Evolutionary conservation across 2,888 invertebrate genomes (phyloP).

Genomic region (Onchidella celtica): DNA sequence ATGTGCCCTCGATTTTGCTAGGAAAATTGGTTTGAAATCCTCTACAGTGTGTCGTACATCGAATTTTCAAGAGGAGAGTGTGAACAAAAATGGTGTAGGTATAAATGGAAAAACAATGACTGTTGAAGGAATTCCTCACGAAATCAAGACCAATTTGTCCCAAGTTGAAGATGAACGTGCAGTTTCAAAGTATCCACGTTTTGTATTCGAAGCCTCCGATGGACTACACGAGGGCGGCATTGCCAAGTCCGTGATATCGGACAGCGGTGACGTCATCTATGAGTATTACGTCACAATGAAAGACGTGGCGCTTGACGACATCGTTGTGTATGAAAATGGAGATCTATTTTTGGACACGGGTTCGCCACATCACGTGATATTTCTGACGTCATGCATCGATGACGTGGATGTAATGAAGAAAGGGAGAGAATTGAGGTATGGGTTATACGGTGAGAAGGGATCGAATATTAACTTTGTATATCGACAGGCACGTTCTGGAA

Average conservation of each 20-base stretch:
- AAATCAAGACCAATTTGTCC: no score
- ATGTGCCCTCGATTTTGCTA: conserved; percentile 58
- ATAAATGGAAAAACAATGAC: no score
- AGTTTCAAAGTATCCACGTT: no score
- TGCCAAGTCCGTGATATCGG: not conserved
- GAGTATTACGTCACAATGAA: conserved; percentile 40
- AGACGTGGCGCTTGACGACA: conserved; percentile 19
- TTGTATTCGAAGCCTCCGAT: conserved; percentile 52
- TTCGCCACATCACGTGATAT: conserved; percentile 60
- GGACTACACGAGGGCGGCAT: conserved; percentile 49
- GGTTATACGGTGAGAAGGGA: conserved; percentile 43
- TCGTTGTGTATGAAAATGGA: conserved; percentile 29
- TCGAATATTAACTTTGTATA: conserved; percentile 59
- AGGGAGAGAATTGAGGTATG: conserved; percentile 52
- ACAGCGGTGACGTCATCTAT: not conserved
- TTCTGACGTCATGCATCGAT: no score
- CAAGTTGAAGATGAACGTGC: no score
- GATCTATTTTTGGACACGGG: conserved; percentile 60
- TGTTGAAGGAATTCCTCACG: no score
- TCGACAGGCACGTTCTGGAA: not conserved
- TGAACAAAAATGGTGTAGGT: no score
- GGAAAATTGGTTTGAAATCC: conserved; percentile 37
- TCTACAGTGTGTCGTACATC: no score
- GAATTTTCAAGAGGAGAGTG: no score
- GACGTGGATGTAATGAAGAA: conserved; percentile 48